These are phyloP conservation scores for Acanthurus tractus DNA, from an alignment of 2,797 vertebrate genomes.

Conservation along the genomic window DNA sequence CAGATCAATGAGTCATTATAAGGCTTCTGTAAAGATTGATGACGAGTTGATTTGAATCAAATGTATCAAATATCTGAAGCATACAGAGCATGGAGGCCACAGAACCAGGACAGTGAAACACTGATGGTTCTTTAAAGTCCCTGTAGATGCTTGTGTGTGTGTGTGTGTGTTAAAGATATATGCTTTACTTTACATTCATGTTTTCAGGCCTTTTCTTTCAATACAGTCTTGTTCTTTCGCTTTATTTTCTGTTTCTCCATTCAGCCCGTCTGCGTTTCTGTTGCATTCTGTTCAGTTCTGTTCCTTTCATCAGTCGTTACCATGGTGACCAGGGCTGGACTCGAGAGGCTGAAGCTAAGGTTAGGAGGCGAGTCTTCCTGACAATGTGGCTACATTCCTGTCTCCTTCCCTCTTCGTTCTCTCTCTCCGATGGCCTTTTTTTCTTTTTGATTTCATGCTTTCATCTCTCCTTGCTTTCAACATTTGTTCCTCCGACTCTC, in stretches of 20 bases:
- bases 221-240: not conserved
- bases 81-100: too few relatives aligned
- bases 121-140: too few relatives aligned
- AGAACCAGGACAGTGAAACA: too few relatives aligned
- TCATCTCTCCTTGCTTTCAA: not conserved
- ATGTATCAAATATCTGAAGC: too few relatives aligned
- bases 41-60: too few relatives aligned
- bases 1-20: too few relatives aligned
- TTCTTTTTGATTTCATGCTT: not conserved
- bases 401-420: not conserved
- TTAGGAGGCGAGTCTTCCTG: constrained; percentile 46
- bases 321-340: constrained; percentile 55
- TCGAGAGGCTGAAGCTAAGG: constrained; percentile 47
- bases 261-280: constrained; percentile 14
- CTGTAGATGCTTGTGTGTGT: too few relatives aligned
- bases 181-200: not conserved
- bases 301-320: constrained; percentile 52
- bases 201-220: not conserved
- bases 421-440: not conserved
- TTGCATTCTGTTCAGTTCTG: constrained; percentile 4
- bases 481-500: not conserved
- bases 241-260: not conserved
- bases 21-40: too few relatives aligned
- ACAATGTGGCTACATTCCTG: constrained; percentile 19
- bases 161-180: constrained; percentile 2